phyloP scores from a whole-genome alignment of 2,113 vertebrate genomes.

The Dromiciops gliroides region DNA sequence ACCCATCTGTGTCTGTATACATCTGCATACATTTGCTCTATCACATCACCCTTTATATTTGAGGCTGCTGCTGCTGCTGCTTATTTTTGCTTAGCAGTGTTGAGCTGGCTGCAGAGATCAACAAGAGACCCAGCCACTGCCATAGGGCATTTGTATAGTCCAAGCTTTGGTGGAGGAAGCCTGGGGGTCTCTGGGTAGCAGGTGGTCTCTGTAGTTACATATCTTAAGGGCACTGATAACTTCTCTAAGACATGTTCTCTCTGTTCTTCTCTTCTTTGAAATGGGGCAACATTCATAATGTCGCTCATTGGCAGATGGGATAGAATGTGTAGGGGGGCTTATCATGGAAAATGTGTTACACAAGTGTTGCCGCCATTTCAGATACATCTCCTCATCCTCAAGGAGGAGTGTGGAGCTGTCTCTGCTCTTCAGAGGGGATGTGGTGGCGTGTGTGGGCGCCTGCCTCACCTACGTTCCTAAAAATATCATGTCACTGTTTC shows the following conservation, averaged over 20 bases:
- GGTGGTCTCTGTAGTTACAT: not conserved
- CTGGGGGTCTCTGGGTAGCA: not conserved
- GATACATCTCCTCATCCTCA: not conserved
- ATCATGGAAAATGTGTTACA: conserved; percentile 12
- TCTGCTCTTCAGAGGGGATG: conserved; percentile 48
- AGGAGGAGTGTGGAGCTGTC: conserved; percentile 38
- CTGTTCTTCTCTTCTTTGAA: not conserved
- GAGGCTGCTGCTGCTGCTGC: conserved; percentile 73
- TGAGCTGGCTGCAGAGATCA: conserved; percentile 65
- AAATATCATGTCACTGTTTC: conserved; percentile 62
- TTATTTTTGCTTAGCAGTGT: conserved; percentile 72
- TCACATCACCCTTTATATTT: conserved; percentile 77
- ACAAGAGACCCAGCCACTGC: conserved; percentile 49
- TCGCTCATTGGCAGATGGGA: conserved; percentile 26
- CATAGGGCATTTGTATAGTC: not conserved
- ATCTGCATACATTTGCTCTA: conserved; percentile 80
- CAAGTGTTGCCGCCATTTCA: not conserved
- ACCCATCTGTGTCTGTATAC: conserved; percentile 81
- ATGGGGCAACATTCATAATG: not conserved
- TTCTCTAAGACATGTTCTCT: not conserved
- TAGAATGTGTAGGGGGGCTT: conserved; percentile 4
- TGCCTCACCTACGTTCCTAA: conserved; percentile 60
- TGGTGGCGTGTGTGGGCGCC: conserved; percentile 58
- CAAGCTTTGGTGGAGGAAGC: not conserved
- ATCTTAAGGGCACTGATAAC: not conserved